Conservation (phyloP, 2,888 invertebrate genomes). For the Cerceris rybyensis region DNA sequence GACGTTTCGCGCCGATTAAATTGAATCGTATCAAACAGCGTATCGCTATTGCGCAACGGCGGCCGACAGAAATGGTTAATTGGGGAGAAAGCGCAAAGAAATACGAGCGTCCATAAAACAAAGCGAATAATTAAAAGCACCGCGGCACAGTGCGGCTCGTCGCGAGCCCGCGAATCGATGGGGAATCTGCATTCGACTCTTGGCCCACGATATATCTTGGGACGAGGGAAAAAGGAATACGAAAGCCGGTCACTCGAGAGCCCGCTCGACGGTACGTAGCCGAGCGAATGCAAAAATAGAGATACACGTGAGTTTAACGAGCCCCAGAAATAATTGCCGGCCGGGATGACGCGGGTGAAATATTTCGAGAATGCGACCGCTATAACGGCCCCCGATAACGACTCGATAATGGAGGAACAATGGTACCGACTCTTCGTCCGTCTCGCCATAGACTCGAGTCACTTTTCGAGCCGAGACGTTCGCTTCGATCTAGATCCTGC, state of each 20-base stretch:
- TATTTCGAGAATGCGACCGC: slow-evolving; percentile 45
- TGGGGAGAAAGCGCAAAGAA: neutral
- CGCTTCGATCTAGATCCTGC: neutral
- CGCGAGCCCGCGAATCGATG: neutral
- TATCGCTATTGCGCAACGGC: too few species aligned
- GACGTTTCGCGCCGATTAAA: too few species aligned
- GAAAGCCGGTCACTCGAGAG: neutral
- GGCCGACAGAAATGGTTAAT: neutral
- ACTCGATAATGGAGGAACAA: slow-evolving; percentile 32
- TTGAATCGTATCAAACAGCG: too few species aligned
- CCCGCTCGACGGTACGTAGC: slow-evolving; percentile 7
- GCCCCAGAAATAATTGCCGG: slow-evolving; percentile 54
- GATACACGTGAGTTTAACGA: slow-evolving; percentile 50
- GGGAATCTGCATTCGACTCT: too few species aligned
- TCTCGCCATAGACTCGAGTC: neutral
- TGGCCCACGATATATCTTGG: slow-evolving; percentile 1
- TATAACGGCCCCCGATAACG: slow-evolving; percentile 29
- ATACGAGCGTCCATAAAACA: neutral
- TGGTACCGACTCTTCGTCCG: neutral
- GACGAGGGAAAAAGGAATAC: neutral
- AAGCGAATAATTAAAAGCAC: neutral
- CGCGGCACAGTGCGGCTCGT: neutral
- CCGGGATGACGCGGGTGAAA: slow-evolving; percentile 44
- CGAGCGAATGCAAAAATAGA: slow-evolving; percentile 47
- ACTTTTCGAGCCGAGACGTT: neutral